Evolutionary conservation across 1,140 invertebrate species (phyloP).

Genomic region (Oppia nitens): DNA sequence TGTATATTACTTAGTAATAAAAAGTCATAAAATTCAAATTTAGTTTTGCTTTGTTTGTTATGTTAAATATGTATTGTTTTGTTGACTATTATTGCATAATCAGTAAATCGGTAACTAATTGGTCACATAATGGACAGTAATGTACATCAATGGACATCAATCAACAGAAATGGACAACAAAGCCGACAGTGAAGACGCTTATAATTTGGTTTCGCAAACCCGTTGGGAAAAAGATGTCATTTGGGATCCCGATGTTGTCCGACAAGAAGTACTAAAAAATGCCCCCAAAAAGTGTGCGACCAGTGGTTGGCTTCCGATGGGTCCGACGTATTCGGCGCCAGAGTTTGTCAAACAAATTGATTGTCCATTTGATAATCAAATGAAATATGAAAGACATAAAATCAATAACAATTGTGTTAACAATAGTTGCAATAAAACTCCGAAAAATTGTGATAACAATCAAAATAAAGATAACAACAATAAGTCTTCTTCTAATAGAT

Average conservation of each 20-base stretch:
- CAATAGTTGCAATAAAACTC: neutral
- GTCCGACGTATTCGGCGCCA: neutral
- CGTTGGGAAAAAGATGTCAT: neutral
- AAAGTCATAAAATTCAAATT: too few species aligned
- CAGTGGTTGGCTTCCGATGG: neutral
- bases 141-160: too few species aligned
- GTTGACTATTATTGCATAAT: too few species aligned
- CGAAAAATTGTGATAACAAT: neutral
- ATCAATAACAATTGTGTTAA: neutral
- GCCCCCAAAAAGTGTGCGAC: neutral
- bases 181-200: neutral
- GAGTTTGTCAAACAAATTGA: neutral
- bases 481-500: neutral
- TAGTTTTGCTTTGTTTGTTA: too few species aligned
- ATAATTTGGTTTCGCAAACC: neutral
- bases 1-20: too few species aligned
- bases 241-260: constrained; percentile 89
- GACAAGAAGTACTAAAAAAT: constrained; percentile 49
- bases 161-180: too few species aligned
- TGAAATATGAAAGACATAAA: too few species aligned
- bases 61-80: too few species aligned
- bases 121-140: too few species aligned
- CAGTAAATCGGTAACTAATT: too few species aligned
- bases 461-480: neutral
- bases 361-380: too few species aligned